Evolutionary conservation across 2,888 invertebrate genomes (phyloP).

Genomic region (Leptura quadrifasciata): DNA sequence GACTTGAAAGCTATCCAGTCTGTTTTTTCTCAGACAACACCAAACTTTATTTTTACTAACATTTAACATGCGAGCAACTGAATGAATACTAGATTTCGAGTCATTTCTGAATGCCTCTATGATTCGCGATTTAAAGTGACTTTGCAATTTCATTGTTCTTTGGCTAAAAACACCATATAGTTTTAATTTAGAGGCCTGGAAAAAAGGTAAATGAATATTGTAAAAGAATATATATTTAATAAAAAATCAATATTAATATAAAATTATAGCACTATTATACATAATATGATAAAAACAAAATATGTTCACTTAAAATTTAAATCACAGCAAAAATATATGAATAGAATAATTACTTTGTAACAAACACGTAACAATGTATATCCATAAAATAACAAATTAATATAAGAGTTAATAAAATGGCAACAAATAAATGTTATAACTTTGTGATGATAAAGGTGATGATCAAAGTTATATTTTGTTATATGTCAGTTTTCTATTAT

Average conservation of each 20-base stretch:
- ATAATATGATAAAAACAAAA: constrained; percentile 1
- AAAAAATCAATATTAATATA: constrained; percentile 6
- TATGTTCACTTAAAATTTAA: neutral
- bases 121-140: too few relatives aligned
- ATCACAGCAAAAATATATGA: neutral
- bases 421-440: neutral
- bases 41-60: too few relatives aligned
- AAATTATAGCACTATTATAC: neutral
- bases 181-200: too few relatives aligned
- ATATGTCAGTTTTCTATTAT: constrained; percentile 31
- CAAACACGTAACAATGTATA: neutral
- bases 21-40: too few relatives aligned
- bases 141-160: too few relatives aligned
- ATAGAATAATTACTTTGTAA: neutral
- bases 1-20: too few relatives aligned
- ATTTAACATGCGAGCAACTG: too few relatives aligned
- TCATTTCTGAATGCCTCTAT: too few relatives aligned
- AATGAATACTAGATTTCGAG: too few relatives aligned
- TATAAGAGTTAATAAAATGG: neutral
- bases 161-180: too few relatives aligned
- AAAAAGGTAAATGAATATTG: neutral
- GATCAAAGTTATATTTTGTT: neutral
- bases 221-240: neutral
- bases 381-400: neutral
- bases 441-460: neutral